Base-by-base conservation (phyloP, 2,888 invertebrate species). In the Apamea sordens region DNA sequence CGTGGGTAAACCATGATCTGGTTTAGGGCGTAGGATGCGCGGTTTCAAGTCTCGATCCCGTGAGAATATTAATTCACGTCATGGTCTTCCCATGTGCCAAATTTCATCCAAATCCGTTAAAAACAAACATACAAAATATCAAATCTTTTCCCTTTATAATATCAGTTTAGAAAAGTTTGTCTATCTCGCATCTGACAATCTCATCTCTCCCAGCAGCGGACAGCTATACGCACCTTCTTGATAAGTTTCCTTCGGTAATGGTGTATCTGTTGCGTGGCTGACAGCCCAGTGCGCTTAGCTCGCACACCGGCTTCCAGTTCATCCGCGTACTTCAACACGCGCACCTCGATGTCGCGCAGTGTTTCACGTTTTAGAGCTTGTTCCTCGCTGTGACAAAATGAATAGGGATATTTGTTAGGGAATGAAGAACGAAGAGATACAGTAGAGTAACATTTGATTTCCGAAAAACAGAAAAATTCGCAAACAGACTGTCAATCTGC, bases 291-390 rank as follows among this genome's bases (percentile, higher is more conserved):
- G 90, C 98, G 98, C 41, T 98, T 93, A 59, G 97, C 97, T 80
- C 98, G 97, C 90, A 98, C 97, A 0, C 99, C 99, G 5, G 98
- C 98, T 96, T 99, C 99, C 89, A 99, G 95, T 94, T 99, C 99
- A 97, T 99, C 99, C 95, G 99, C 99, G 97, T 99, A 99, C 93
- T 99, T 98, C 96, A 99, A 97, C 75, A 99, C 98, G 96, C 99
- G 99, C 88, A 99, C 98, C 97, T 99, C 99, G 90, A 99, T 98
- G 94, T 99, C 99, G 44, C 99, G 97, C 79, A 99, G 95, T 91
- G 98, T 98, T 86, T 97, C 97, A 69, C 99, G 98, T 89, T 98
- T 97, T 92, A 98, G 98, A 92, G 92, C 79, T 77, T 91, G 92
- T 92, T 96, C 96, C 84, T 94, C 94, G 71, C 91, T 91, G 77